phyloP scores from a whole-genome alignment of 2,113 vertebrate species.

The Hylia prasina region DNA sequence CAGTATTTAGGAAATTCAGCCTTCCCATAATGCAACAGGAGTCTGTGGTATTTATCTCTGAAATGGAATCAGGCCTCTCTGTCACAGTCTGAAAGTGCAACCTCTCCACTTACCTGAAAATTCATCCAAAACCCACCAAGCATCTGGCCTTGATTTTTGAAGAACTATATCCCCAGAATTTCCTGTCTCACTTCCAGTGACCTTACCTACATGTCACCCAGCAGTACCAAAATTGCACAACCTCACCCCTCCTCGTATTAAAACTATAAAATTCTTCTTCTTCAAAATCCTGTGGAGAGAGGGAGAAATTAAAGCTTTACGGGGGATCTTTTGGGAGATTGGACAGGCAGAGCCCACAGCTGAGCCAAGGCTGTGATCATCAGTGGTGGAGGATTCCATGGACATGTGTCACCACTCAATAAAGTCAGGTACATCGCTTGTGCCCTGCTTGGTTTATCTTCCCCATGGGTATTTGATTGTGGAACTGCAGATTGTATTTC shows the following conservation, averaged over 20 bases:
- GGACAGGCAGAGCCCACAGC: not conserved
- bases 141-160: not conserved
- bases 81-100: not conserved
- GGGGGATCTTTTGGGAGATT: not conserved
- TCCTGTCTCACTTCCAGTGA: not conserved
- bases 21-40: not conserved
- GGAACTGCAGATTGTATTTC: not conserved
- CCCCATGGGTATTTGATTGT: not conserved
- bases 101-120: not conserved
- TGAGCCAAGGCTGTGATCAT: not conserved
- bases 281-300: not conserved
- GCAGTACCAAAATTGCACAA: not conserved
- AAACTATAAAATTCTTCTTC: not conserved
- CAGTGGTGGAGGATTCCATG: not conserved
- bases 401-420: too few species aligned
- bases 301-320: not conserved
- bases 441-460: not conserved
- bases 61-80: not conserved
- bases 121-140: not conserved
- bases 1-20: not conserved
- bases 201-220: not conserved
- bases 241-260: not conserved
- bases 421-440: rapidly evolving
- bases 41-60: not conserved
- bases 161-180: not conserved